Conservation (phyloP, 1,140 invertebrate species). For the Dryas iulia region DNA sequence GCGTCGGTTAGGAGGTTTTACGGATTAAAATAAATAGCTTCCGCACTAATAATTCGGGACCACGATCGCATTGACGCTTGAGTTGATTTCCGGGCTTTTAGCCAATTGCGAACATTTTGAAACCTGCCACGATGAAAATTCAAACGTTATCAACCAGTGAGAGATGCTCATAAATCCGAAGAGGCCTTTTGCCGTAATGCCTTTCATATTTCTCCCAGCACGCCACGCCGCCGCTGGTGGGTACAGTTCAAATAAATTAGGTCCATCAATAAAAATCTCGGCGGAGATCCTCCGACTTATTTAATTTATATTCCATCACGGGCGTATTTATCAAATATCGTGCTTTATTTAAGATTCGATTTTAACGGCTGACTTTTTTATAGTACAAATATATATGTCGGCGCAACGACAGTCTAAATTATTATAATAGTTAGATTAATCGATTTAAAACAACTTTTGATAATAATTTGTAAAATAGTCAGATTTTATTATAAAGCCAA, state of each 20-base stretch:
- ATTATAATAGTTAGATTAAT: no score
- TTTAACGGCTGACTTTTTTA: not conserved
- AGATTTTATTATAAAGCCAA: no score
- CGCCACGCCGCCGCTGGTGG: no score
- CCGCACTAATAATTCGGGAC: slow-evolving; percentile 41
- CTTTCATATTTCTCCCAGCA: slow-evolving; percentile 76
- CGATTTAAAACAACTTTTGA: no score
- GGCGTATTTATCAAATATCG: slow-evolving; percentile 35
- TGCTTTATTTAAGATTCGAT: slow-evolving; percentile 16
- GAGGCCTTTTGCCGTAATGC: slow-evolving; percentile 73
- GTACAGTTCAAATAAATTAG: slow-evolving; percentile 65
- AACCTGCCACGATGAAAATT: slow-evolving; percentile 62
- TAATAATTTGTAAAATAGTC: no score
- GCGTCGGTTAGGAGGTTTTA: slow-evolving; percentile 17
- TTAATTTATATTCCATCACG: slow-evolving; percentile 74
- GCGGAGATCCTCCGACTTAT: slow-evolving; percentile 46
- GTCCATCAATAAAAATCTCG: slow-evolving; percentile 5
- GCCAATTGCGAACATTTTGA: slow-evolving; percentile 28
- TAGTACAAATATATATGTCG: no score
- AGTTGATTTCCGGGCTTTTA: slow-evolving; percentile 58
- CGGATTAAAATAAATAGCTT: slow-evolving; percentile 44
- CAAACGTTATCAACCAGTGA: slow-evolving; percentile 66
- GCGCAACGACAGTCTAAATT: no score
- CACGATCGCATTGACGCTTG: slow-evolving; percentile 38
- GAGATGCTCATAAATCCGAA: slow-evolving; percentile 72